phyloP scores from a whole-genome alignment of 2,888 invertebrate species.

The Rambutsinella grinnellia region DNA sequence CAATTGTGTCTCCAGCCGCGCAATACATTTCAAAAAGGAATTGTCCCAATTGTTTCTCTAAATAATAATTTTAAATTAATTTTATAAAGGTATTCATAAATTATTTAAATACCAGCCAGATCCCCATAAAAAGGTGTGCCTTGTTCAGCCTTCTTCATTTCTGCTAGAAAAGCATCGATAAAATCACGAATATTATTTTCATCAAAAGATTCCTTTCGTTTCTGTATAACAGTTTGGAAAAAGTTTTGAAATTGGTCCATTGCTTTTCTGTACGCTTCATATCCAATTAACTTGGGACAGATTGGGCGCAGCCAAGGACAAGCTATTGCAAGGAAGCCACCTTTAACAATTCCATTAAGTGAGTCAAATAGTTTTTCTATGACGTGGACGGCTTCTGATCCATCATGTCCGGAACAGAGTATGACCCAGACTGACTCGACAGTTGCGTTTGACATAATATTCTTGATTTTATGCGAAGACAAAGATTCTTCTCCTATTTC shows the following conservation, averaged over 20 bases:
- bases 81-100: too few relatives aligned
- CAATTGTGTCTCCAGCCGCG: constrained; percentile 22
- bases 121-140: constrained; percentile 22
- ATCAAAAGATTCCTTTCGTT: constrained; percentile 22
- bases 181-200: constrained; percentile 38
- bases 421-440: too few relatives aligned
- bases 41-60: constrained; percentile 6
- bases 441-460: too few relatives aligned
- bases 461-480: background rate
- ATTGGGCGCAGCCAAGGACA: too few relatives aligned
- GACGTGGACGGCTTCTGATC: too few relatives aligned
- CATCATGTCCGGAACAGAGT: too few relatives aligned
- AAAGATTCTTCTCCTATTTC: constrained; percentile 6
- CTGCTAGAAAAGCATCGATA: constrained; percentile 24
- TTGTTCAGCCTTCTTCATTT: constrained; percentile 28
- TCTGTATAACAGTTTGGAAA: constrained; percentile 13
- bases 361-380: too few relatives aligned
- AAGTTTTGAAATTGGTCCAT: constrained; percentile 4
- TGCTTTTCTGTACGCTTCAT: too few relatives aligned
- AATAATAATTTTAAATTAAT: too few relatives aligned
- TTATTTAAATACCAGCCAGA: constrained; percentile 2
- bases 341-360: too few relatives aligned
- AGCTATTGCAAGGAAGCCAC: too few relatives aligned
- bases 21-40: constrained; percentile 27
- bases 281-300: too few relatives aligned